Conservation (phyloP, 2,888 invertebrate species). For the Dorcus parallelipipedus region DNA sequence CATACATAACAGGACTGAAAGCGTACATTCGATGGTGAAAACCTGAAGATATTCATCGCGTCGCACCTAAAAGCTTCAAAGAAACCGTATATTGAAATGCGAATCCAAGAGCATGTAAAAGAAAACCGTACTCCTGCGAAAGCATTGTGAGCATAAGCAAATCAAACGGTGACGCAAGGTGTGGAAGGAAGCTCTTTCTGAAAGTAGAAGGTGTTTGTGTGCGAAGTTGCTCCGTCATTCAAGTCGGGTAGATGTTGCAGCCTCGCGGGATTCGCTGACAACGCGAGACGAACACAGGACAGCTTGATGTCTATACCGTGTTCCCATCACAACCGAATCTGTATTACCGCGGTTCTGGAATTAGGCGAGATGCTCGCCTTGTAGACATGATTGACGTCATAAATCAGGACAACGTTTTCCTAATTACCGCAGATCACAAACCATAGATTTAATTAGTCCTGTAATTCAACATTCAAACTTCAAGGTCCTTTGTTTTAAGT, state of each 20-base stretch:
- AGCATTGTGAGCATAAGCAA: conserved; percentile 38
- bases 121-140: conserved; percentile 21
- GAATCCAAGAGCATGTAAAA: conserved; percentile 2
- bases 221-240: conserved; percentile 44
- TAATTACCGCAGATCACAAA: no score
- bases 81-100: background rate
- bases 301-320: conserved; percentile 33
- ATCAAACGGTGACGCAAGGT: conserved; percentile 36
- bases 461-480: no score
- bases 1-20: no score
- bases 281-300: conserved; percentile 40
- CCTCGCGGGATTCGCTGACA: conserved; percentile 37
- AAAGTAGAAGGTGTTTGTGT: conserved; percentile 39
- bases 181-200: conserved; percentile 34
- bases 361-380: conserved; percentile 11
- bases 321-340: conserved; percentile 14
- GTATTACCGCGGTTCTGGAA: conserved; percentile 10
- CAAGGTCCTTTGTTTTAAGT: no score
- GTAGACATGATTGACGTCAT: conserved; percentile 12
- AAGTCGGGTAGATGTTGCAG: conserved; percentile 38
- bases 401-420: conserved; percentile 11
- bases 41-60: background rate
- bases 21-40: no score
- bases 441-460: no score
- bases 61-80: conserved; percentile 1